These are phyloP conservation scores for Margarornis squamiger DNA, from an alignment of 2,797 vertebrate genomes.

Conservation along the genomic window DNA sequence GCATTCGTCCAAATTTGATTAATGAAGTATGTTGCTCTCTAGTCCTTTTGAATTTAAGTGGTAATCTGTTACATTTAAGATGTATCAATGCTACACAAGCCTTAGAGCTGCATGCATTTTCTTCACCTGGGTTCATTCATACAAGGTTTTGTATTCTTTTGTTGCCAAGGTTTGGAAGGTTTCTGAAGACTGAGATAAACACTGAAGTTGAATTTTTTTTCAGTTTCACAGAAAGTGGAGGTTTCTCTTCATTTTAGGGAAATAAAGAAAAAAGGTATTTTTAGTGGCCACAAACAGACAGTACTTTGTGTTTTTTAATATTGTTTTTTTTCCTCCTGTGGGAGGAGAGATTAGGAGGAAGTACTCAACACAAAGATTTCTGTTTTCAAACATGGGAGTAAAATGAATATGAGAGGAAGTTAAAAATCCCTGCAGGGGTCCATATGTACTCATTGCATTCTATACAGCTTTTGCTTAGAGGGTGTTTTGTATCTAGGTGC, in stretches of 20 bases:
- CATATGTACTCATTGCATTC: background rate
- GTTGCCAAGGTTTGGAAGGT: background rate
- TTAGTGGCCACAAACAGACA: background rate
- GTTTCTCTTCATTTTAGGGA: background rate
- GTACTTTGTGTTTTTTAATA: background rate
- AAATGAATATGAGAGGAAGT: background rate
- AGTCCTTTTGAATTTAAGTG: background rate
- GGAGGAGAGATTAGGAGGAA: background rate
- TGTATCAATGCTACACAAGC: background rate
- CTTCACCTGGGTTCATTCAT: background rate
- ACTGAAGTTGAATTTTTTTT: background rate
- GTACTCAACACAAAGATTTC: background rate
- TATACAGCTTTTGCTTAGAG: background rate
- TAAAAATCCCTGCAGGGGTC: background rate
- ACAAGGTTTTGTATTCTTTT: background rate
- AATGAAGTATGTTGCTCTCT: background rate
- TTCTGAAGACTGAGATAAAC: background rate
- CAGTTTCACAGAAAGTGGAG: background rate
- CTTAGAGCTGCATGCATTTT: background rate
- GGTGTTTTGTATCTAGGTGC: background rate
- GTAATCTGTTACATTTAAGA: background rate
- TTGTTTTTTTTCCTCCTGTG: rapidly evolving
- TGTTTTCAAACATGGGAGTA: background rate
- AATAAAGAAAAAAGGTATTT: background rate
- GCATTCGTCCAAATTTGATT: background rate